Evolutionary conservation across 2,113 vertebrate genomes (phyloP).

Genomic region (Corapipo altera): DNA sequence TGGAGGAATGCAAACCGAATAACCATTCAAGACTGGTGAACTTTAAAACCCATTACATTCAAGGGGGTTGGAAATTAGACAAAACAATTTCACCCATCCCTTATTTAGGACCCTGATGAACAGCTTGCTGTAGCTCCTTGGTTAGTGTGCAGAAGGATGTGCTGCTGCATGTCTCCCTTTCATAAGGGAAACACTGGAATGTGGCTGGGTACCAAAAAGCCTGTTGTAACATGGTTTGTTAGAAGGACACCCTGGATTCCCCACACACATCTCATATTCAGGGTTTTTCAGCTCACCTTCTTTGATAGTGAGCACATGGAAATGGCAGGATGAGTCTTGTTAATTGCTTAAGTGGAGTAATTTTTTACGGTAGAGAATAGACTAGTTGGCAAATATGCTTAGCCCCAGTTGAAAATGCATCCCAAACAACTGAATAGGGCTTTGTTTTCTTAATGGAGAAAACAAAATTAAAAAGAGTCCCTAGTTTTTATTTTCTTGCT

Average conservation of each 20-base stretch:
- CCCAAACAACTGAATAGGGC: background rate
- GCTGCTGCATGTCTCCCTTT: conserved; percentile 54
- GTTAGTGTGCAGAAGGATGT: conserved; percentile 15
- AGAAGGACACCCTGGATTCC: conserved; percentile 41
- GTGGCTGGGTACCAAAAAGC: conserved; percentile 39
- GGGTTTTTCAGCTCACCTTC: conserved; percentile 26
- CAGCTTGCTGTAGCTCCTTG: conserved; percentile 5
- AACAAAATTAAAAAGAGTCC: background rate
- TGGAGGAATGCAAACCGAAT: conserved; percentile 58
- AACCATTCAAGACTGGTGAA: conserved; percentile 46
- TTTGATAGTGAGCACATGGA: conserved; percentile 20
- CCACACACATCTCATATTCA: background rate
- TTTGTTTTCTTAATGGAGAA: background rate
- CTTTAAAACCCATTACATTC: conserved; percentile 56
- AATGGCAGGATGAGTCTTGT: conserved; percentile 46
- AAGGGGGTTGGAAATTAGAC: conserved; percentile 59
- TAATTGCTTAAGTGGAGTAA: background rate
- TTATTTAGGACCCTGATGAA: conserved; percentile 39
- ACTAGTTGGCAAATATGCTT: background rate
- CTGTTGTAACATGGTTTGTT: conserved; percentile 41
- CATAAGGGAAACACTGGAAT: conserved; percentile 65
- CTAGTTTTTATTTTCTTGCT: background rate
- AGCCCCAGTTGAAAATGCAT: background rate
- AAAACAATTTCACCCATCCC: conserved; percentile 53
- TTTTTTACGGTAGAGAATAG: background rate